These are phyloP conservation scores for Atta texana DNA, from an alignment of 1,140 invertebrate species.

Conservation along the genomic window DNA sequence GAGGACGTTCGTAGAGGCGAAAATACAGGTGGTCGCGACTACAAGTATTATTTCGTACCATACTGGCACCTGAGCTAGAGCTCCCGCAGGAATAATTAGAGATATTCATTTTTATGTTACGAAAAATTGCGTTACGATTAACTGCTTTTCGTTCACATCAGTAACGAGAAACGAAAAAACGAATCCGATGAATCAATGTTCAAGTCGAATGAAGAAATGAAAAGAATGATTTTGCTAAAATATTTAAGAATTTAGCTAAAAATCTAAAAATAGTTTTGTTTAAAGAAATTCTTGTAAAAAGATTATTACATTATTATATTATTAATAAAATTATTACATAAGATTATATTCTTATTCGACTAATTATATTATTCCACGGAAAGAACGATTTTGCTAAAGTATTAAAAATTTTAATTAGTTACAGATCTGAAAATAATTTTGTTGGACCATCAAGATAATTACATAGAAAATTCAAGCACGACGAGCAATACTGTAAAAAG, in stretches of 20 bases:
- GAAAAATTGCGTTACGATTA: neutral
- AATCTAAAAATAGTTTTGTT: too few species aligned
- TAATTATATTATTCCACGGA: too few species aligned
- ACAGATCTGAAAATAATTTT: too few species aligned
- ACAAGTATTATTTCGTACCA: conserved; percentile 47
- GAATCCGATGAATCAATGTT: conserved; percentile 26
- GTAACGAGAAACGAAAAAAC: neutral
- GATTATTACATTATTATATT: neutral
- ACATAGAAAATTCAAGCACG: too few species aligned
- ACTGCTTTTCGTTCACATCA: neutral
- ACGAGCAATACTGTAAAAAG: too few species aligned
- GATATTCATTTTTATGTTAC: conserved; percentile 55
- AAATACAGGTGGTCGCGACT: conserved; percentile 69
- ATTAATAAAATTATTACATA: neutral
- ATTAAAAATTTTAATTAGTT: too few species aligned
- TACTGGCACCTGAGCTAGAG: conserved; percentile 59
- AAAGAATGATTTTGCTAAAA: too few species aligned
- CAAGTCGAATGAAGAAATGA: neutral
- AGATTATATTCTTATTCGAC: neutral
- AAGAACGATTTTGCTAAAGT: too few species aligned
- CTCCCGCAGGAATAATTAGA: conserved; percentile 71
- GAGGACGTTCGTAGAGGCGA: conserved; percentile 43
- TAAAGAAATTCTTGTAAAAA: neutral
- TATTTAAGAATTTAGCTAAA: neutral
- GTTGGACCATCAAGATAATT: too few species aligned